A percentile compares a stretch with the other conserved stretches of the same genome.
phyloP scores from a whole-genome alignment of 2,113 vertebrate species.

The Panthera uncia region DNA sequence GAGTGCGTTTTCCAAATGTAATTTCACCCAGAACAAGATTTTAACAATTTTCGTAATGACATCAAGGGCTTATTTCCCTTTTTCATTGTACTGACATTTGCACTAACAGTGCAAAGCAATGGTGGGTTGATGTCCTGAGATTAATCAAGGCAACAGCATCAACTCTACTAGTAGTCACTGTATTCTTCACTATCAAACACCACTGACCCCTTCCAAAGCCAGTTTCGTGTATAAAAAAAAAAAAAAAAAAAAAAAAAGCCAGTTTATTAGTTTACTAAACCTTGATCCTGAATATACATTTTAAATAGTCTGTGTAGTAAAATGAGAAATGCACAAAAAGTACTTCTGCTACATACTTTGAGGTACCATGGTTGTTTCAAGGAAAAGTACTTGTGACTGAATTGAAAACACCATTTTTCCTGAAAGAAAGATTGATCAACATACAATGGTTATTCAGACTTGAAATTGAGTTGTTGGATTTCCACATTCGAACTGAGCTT shows the following conservation, averaged over 20 bases:
- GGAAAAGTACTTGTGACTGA: background rate
- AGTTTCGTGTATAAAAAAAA: background rate
- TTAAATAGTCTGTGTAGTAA: background rate
- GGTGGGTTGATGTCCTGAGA: background rate
- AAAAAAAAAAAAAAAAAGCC: background rate
- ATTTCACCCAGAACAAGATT: conserved; percentile 21
- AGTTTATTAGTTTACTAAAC: background rate
- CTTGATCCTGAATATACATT: background rate
- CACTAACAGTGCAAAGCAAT: background rate
- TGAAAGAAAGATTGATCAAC: background rate
- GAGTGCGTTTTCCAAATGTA: background rate
- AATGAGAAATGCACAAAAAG: background rate
- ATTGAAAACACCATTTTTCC: background rate
- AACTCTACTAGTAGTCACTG: background rate
- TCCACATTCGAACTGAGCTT: background rate
- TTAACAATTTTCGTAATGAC: background rate
- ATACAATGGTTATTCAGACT: background rate
- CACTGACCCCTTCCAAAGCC: background rate
- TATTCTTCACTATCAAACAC: background rate
- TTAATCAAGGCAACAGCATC: background rate
- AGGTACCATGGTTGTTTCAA: background rate
- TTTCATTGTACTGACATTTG: background rate
- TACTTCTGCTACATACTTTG: background rate
- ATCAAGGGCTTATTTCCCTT: background rate
- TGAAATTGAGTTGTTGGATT: background rate